Percentiles rank a stretch among this genome's conserved stretches.
Evolutionary conservation across 1,140 invertebrate genomes (phyloP).

Genomic region (Ceratina japonica): DNA sequence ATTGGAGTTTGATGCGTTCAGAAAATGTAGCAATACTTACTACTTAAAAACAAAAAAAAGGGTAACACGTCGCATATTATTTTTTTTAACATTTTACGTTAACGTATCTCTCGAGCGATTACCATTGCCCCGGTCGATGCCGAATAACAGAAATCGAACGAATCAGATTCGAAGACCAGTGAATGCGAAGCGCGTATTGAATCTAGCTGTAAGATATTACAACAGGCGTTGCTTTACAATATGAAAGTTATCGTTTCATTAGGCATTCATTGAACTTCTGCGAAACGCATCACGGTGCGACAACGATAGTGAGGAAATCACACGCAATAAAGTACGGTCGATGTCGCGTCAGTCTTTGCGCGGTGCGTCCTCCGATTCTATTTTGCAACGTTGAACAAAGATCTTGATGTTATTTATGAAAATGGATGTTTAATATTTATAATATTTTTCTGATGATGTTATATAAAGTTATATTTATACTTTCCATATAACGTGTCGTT

Average conservation of each 20-base stretch:
- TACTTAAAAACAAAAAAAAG: conserved; percentile 12
- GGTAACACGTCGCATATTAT: neutral
- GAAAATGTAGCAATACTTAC: neutral
- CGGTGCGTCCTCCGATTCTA: conserved; percentile 51
- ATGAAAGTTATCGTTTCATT: neutral
- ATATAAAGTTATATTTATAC: conserved; percentile 75
- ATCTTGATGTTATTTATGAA: conserved; percentile 60
- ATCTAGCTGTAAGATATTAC: neutral
- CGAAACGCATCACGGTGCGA: neutral
- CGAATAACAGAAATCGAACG: neutral
- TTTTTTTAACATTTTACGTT: neutral
- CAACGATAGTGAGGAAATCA: neutral
- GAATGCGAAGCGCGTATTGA: neutral
- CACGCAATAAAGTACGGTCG: conserved; percentile 28
- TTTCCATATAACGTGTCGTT: conserved; percentile 50
- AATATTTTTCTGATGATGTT: conserved; percentile 72
- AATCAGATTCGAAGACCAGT: neutral
- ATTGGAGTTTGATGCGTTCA: neutral
- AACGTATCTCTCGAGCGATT: neutral
- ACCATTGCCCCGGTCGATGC: neutral
- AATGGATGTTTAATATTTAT: conserved; percentile 67
- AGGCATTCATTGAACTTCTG: conserved; percentile 14
- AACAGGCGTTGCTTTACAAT: neutral
- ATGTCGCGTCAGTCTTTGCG: conserved; percentile 26
- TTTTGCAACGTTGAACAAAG: conserved; percentile 39